A percentile compares a stretch with the other conserved stretches of the same genome.
These are phyloP conservation scores for Acronicta alni DNA, from an alignment of 2,888 invertebrate genomes.

Conservation along the genomic window DNA sequence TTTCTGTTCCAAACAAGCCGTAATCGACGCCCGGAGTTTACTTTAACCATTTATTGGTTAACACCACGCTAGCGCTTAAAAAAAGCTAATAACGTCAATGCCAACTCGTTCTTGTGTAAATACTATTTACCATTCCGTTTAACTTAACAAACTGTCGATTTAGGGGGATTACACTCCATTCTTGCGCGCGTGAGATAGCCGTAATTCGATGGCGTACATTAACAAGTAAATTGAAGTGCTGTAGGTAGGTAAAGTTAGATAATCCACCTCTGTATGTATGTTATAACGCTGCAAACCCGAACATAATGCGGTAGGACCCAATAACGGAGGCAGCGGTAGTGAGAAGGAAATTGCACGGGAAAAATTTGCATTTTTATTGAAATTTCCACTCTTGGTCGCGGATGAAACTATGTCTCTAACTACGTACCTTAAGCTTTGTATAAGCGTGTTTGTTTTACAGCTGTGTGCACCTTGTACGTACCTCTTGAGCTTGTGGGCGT, in stretches of 20 bases:
- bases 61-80: constrained; percentile 37
- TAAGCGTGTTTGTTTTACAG: constrained; percentile 66
- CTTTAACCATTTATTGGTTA: constrained; percentile 37
- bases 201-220: constrained; percentile 74
- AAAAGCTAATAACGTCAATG: constrained; percentile 49
- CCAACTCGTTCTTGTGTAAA: constrained; percentile 52
- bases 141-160: constrained; percentile 66
- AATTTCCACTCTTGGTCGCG: constrained; percentile 85
- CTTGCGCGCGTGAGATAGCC: constrained; percentile 71
- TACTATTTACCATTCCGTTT: constrained; percentile 64
- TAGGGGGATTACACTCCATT: constrained; percentile 68
- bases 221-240: constrained; percentile 72
- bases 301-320: constrained; percentile 81
- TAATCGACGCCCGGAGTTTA: constrained; percentile 39
- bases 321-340: constrained; percentile 78
- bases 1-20: constrained; percentile 33
- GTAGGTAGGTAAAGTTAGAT: constrained; percentile 60
- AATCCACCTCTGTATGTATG: constrained; percentile 65
- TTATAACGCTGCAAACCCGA: constrained; percentile 72
- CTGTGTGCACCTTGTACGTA: constrained; percentile 58
- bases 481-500: constrained; percentile 56
- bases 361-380: constrained; percentile 89
- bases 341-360: constrained; percentile 82
- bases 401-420: constrained; percentile 85
- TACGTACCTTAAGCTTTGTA: constrained; percentile 82